Evolutionary conservation across 2,797 vertebrate species (phyloP).

Genomic region (Dendrocincla fuliginosa): DNA sequence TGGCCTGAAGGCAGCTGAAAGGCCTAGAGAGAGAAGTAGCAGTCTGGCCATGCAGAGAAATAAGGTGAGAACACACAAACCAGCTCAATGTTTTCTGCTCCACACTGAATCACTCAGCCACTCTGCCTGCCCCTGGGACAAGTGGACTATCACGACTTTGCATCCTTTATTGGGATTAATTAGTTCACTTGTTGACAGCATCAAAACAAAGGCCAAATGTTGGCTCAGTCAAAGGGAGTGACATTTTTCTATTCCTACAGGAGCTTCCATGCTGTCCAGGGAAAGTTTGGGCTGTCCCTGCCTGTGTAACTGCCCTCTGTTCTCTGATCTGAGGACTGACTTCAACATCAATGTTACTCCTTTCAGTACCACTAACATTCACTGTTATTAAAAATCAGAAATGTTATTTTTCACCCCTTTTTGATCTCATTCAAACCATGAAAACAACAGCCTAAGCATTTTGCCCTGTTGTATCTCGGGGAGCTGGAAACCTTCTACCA

Average conservation of each 20-base stretch:
- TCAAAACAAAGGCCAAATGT: background rate
- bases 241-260: background rate
- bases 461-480: background rate
- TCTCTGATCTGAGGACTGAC: background rate
- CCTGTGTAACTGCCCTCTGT: background rate
- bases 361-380: background rate
- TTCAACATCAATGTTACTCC: background rate
- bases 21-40: background rate
- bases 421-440: background rate
- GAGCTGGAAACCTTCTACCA: constrained; percentile 39
- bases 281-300: background rate
- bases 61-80: background rate
- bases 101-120: background rate
- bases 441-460: constrained; percentile 15
- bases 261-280: background rate
- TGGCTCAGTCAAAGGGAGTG: background rate
- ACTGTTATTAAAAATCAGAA: background rate
- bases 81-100: background rate
- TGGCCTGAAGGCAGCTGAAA: background rate
- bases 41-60: background rate
- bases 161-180: background rate
- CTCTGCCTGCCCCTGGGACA: background rate
- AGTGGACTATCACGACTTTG: background rate
- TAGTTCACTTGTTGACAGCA: background rate
- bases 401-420: background rate